Evolutionary conservation across 92 coral and sea anemone species (phyloP).

Genomic region (Hydrozoanthus gracilis): DNA sequence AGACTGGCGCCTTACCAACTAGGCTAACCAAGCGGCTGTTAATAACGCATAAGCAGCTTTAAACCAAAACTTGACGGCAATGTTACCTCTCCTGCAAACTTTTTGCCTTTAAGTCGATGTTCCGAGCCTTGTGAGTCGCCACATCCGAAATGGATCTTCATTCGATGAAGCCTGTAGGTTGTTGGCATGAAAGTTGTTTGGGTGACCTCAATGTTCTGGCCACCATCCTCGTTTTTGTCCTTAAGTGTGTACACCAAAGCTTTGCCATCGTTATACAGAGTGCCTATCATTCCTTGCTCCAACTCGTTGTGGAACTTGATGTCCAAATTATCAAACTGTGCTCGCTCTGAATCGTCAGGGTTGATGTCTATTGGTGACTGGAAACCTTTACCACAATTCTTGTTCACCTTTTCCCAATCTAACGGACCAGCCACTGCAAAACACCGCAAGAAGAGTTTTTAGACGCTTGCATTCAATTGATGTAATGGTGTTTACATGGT

Average conservation of each 20-base stretch:
- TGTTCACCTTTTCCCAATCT: constrained; percentile 32
- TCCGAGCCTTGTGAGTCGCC: constrained; percentile 26
- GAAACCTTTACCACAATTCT: constrained; percentile 10
- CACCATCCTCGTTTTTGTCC: neutral
- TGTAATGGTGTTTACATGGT: too few species aligned
- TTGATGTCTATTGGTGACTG: constrained; percentile 27
- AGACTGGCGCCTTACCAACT: too few species aligned
- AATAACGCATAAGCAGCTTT: too few species aligned
- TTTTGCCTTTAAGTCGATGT: neutral
- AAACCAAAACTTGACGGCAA: too few species aligned
- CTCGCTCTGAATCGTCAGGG: constrained; percentile 28
- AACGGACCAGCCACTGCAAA: constrained; percentile 40
- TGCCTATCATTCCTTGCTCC: constrained; percentile 13
- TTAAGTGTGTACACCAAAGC: constrained; percentile 26
- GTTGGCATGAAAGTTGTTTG: constrained; percentile 43
- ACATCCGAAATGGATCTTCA: constrained; percentile 43
- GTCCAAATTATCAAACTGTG: neutral
- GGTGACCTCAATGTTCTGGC: constrained; percentile 37
- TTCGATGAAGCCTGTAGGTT: constrained; percentile 25
- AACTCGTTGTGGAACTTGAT: constrained; percentile 27
- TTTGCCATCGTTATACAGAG: constrained; percentile 22
- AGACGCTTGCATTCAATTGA: too few species aligned
- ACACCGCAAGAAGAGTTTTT: too few species aligned
- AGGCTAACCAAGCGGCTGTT: too few species aligned
- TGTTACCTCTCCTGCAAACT: constrained; percentile 32